Base-by-base conservation (phyloP, 2,888 invertebrate genomes). In the Ypsolopha scabrella region DNA sequence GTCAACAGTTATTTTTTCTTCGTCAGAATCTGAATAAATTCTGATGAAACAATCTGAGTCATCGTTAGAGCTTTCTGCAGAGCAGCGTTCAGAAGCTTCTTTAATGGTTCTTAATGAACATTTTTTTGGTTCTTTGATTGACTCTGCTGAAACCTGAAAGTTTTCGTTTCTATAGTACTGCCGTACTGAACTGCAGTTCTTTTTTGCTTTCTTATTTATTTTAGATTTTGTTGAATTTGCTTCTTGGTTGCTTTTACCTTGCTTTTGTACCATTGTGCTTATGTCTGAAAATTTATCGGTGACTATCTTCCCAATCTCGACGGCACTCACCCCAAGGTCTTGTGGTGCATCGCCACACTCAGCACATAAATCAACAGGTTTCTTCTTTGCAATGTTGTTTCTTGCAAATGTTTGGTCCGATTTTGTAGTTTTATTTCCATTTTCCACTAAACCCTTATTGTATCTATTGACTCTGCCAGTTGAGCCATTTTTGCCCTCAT, bases 161-260 rank as follows among this genome's bases (percentile, higher is more conserved):
- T 79, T 77, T 55, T 82, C 75, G 45, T 86, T 86, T 58, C 64
- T 79, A 52, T 77, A 85, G 57, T 74, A 74, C 48, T 85, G 75
- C 41, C 75, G 65, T 0, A 83, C 52, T 2, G 51, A 3, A 24
- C 24, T 24, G 24, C 24, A 24, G 4, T 24, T 24, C 24, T 14
- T 46, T 54, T 39, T 33, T 52, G 6, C 7, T 33, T 11, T 24
- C 4, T 38, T 10, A 8, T 38, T 53, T 50, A 53, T 53, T 51
- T 52, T 57, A 36, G 48, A 24, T 41, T 14, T 51, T 52, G 13
- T 14, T 13, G 14, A 13, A n/a, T 4, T 48, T 13, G 10, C 39
- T 14, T 48, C 10, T 11, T 46, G 8, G 10, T n/a, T 36, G 24
- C 10, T n/a, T 46, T 34, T 43, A 13, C 14, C 13, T 48, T 56